Percentiles rank a stretch among this genome's conserved stretches.
These are phyloP conservation scores for Fulmarus glacialis DNA, from an alignment of 2,113 vertebrate genomes.

Conservation along the genomic window DNA sequence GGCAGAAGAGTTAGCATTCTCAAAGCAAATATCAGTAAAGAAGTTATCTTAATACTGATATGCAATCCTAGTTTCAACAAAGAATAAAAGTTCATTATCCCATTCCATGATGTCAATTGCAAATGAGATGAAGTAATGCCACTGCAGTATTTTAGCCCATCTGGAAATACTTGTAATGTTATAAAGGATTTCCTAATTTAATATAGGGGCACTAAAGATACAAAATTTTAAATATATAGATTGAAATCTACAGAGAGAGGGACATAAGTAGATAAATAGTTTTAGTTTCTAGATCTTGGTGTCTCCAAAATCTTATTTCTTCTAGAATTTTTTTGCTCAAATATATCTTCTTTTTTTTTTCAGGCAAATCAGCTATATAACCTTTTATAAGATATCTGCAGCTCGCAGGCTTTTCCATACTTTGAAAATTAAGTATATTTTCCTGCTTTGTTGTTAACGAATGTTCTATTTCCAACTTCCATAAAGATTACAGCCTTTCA, in stretches of 20 bases:
- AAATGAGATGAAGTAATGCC: background rate
- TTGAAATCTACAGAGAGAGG: background rate
- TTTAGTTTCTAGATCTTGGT: background rate
- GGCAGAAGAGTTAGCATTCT: background rate
- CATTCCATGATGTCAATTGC: background rate
- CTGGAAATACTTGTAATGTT: background rate
- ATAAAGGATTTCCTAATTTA: background rate
- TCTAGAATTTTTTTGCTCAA: background rate
- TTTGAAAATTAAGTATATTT: background rate
- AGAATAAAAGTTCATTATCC: background rate
- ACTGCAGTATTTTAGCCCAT: background rate
- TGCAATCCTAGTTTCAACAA: background rate
- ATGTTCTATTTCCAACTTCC: background rate
- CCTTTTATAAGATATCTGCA: background rate
- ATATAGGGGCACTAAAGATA: background rate
- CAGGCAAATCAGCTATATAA: background rate
- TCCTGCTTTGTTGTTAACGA: background rate
- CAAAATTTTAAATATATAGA: background rate
- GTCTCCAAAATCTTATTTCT: background rate
- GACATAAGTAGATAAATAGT: background rate
- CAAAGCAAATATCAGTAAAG: background rate
- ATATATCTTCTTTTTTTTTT: background rate
- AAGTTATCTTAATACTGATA: background rate
- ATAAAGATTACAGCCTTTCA: background rate
- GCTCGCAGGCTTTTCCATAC: background rate